Evolutionary conservation across 2,797 vertebrate genomes (phyloP), one percentile per base, ranked within the genome.

Genomic region (Acestrorhynchus altus): DNA sequence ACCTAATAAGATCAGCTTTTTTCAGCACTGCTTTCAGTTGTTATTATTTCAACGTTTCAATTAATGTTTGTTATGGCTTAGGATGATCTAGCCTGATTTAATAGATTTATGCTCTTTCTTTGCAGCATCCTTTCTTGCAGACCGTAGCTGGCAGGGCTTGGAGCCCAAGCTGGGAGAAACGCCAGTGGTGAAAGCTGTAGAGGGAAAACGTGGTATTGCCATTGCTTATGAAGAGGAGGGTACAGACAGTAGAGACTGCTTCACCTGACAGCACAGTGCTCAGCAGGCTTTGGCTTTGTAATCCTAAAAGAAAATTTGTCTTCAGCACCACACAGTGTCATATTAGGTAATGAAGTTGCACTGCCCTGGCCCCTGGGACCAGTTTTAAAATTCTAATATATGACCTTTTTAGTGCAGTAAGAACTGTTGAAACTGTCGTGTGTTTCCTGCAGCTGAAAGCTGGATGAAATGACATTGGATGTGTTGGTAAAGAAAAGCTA

Each of bases 181-280:
- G 0, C 90, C 95, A 0, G 84, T 96, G 56, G 88, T 90, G 54
- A 96, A 95, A 85, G 97, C 95, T 0, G 91, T 95, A 52, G 86
- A 92, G 56, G 98, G 98, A 76, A 93, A 95, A 74, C 95, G 92
- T 81, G 98, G 98, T 39, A 95, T 99, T 66, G 96, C 98, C 39
- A 97, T 99, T 3, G 96, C 96, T 69, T 98, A 97, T 12, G 96
- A 98, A 76, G 95, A 96, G 46, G 96, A 98, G 76, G 93, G 92
- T 8, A 86, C 68, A 56, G 49, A 74, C n/a, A 75, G 51, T 66
- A 75, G 49, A 56, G 77, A 80, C 42, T 49, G 31, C 68, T 51
- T 22, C n/a, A 69, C 52, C 67, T 63, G 44, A 73, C 31, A 26
- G 24, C 47, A 64, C 52, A 73, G 9, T 52, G 5, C 20, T 13